A percentile compares a stretch with the other conserved stretches of the same genome.
These are phyloP conservation scores for Cheilosia vernalis DNA, from an alignment of 2,888 invertebrate genomes.

Conservation along the genomic window DNA sequence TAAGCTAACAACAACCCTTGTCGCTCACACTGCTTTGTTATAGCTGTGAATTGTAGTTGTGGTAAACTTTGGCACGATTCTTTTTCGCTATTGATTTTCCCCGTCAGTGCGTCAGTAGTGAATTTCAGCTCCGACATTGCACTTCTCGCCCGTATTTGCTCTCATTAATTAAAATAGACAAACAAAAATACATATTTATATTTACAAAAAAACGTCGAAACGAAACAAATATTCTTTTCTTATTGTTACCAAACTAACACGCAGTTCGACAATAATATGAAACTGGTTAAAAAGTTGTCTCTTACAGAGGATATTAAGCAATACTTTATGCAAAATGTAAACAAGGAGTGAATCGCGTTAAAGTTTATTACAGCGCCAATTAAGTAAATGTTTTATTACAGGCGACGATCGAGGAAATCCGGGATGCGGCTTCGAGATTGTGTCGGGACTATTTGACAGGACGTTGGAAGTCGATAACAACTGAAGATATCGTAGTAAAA, in stretches of 20 bases:
- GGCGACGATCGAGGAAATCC: slow-evolving; percentile 87
- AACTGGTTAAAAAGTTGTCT: slow-evolving; percentile 49
- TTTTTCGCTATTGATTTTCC: slow-evolving; percentile 60
- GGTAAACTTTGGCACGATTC: slow-evolving; percentile 39
- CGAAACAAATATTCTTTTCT: slow-evolving; percentile 4
- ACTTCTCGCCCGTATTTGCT: slow-evolving; percentile 23
- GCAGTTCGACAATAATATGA: slow-evolving; percentile 42
- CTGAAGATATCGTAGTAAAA: slow-evolving; percentile 90
- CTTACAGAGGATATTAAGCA: slow-evolving; percentile 57
- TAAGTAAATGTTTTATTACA: slow-evolving; percentile 59
- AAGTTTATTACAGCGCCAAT: neutral
- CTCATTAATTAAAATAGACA: slow-evolving; percentile 11
- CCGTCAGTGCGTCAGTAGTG: slow-evolving; percentile 43
- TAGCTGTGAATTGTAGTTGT: neutral
- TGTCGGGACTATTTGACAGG: slow-evolving; percentile 95
- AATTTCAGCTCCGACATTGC: slow-evolving; percentile 33
- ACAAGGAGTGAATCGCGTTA: neutral
- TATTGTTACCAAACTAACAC: neutral
- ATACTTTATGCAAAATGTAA: slow-evolving; percentile 57
- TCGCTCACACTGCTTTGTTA: neutral
- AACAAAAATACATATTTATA: slow-evolving; percentile 4
- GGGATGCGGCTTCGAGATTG: slow-evolving; percentile 92
- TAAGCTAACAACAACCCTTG: slow-evolving; percentile 11
- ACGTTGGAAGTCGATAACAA: slow-evolving; percentile 93
- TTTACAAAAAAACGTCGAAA: neutral